Base-by-base conservation (phyloP, 2,888 invertebrate species). In the Rhaphigaster nebulosa region DNA sequence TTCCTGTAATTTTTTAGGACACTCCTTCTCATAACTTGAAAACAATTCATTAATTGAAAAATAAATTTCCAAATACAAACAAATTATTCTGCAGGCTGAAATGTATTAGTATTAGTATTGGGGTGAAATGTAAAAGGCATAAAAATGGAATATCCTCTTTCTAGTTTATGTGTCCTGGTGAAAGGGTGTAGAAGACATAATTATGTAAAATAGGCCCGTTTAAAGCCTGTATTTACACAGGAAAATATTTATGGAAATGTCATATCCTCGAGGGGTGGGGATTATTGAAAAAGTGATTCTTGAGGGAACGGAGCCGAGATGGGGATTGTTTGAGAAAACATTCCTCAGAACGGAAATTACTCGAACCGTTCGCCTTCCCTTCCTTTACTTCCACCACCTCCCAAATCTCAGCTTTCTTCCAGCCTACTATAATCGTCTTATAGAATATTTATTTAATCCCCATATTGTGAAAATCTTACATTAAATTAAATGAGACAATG, bases 291-390 rank as follows among this genome's bases (percentile, higher is more conserved):
- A 84, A 41, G 84, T 84, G 84, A 84, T 84, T 84, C 84, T 84
- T 84, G 45, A 50, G n/a, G 45, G 84, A 84, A 50, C 13, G 84
- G 84, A 50, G 45, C 26, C n/a, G n/a, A 4, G 45, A n/a, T 45
- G n/a, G 84, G 84, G 84, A 84, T 84, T 84, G 84, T 84, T 84
- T 84, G 84, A 84, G 84, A 84, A 84, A 84, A 84, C 84, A 84
- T 84, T 84, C 84, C 84, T 84, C 45, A n/a, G 84, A 45, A 84
- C 84, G 84, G 84, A 84, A 84, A 84, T 84, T 84, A 84, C 84
- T 50, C 26, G 13, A 15, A 18, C 84, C 45, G 84, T 26, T 18
- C 45, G 2, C n/a, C 45, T 84, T 84, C 84, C 84, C 45, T 45
- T 50, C 45, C 84, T 84, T 84, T 50, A 84, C 84, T 45, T n/a